Percentiles rank a stretch among this genome's conserved stretches.
Evolutionary conservation across 2,888 invertebrate genomes (phyloP).

Genomic region (Leptogaster cylindrica): DNA sequence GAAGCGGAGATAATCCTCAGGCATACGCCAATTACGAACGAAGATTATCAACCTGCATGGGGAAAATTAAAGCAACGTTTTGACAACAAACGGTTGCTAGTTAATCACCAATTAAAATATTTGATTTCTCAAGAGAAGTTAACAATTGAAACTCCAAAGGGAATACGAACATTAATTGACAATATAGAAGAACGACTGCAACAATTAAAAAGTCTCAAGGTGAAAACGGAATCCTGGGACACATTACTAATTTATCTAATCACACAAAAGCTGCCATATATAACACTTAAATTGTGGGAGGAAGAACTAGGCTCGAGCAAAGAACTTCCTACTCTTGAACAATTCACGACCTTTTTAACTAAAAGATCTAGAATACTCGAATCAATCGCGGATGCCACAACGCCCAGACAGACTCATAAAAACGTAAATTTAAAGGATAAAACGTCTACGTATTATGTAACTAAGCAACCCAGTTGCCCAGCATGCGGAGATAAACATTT

Average conservation of each 20-base stretch:
- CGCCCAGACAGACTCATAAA: background rate
- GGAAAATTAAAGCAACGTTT: constrained; percentile 28
- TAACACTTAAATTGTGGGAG: background rate
- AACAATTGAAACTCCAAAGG: background rate
- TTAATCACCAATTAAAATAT: constrained; percentile 37
- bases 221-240: background rate
- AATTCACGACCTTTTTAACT: background rate
- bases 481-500: background rate
- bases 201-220: background rate
- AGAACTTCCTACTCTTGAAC: background rate
- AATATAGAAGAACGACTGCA: background rate
- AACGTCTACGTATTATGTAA: too few species aligned
- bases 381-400: background rate
- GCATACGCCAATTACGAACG: constrained; percentile 31
- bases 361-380: background rate
- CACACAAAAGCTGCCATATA: background rate
- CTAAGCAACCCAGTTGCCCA: too few species aligned
- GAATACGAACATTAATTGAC: constrained; percentile 42
- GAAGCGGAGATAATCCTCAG: constrained; percentile 32
- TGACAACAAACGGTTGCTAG: constrained; percentile 43
- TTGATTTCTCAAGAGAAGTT: constrained; percentile 1
- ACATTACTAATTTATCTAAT: background rate
- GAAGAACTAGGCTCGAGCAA: background rate
- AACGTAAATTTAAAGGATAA: too few species aligned
- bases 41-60: constrained; percentile 39